phyloP scores from a whole-genome alignment of 2,113 vertebrate species.

The Synodontis membranacea region DNA sequence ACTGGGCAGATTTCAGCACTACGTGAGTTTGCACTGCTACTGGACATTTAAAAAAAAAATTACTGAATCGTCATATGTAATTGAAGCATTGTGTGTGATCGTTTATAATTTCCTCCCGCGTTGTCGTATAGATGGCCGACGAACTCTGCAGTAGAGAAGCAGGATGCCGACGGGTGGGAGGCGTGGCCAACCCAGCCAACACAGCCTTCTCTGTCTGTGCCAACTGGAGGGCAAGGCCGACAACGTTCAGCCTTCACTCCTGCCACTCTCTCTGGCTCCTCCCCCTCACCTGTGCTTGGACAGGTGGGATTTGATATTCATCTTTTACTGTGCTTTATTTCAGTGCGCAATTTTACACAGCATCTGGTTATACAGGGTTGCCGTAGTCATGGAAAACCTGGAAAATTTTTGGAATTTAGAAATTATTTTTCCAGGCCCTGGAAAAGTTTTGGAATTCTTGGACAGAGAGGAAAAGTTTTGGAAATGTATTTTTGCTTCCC shows the following conservation, averaged over 20 bases:
- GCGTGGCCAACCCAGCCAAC: constrained; percentile 82
- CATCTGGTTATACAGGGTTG: too few relatives aligned
- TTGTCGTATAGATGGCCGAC: constrained; percentile 83
- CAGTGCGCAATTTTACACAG: too few relatives aligned
- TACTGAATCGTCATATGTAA: neutral
- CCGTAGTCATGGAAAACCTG: too few relatives aligned
- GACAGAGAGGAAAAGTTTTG: too few relatives aligned
- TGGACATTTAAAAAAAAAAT: neutral
- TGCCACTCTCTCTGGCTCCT: constrained; percentile 91
- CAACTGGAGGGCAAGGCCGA: constrained; percentile 84
- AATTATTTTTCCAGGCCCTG: too few relatives aligned
- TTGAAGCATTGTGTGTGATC: neutral
- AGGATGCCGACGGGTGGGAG: constrained; percentile 91
- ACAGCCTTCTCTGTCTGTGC: constrained; percentile 89
- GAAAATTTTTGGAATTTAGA: too few relatives aligned
- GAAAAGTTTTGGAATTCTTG: too few relatives aligned
- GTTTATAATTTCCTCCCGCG: neutral
- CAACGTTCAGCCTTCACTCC: constrained; percentile 97
- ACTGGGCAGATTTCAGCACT: constrained; percentile 99
- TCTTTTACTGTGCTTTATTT: neutral
- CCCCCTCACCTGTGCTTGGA: constrained; percentile 93
- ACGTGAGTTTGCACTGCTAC: constrained; percentile 77
- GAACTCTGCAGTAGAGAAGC: constrained; percentile 75
- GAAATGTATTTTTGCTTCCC: too few relatives aligned
- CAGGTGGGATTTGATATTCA: constrained; percentile 77